Conservation (phyloP, 2,113 vertebrate genomes). For the Trematocara marginatum region DNA sequence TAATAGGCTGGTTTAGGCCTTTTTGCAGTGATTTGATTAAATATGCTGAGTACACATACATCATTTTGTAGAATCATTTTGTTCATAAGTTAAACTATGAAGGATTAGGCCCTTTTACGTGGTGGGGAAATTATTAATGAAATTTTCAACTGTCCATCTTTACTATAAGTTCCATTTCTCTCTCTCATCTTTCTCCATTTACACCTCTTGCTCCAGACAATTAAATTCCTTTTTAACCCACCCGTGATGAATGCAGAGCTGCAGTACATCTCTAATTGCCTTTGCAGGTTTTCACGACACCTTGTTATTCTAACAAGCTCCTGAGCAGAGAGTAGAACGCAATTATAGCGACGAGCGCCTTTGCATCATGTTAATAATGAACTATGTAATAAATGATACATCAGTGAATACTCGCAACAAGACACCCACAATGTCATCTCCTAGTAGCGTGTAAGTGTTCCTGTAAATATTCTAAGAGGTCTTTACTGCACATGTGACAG, state of each 20-base stretch:
- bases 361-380: neutral
- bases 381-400: slow-evolving; percentile 13
- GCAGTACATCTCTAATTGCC: slow-evolving; percentile 21
- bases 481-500: neutral
- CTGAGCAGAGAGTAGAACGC: neutral
- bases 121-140: neutral
- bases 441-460: neutral
- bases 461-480: neutral
- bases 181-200: neutral
- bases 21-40: neutral
- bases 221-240: neutral
- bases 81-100: neutral
- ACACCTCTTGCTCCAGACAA: neutral
- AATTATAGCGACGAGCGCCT: neutral
- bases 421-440: neutral
- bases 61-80: neutral
- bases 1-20: neutral
- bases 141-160: neutral
- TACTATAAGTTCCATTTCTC: neutral
- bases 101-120: neutral
- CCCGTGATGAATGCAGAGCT: slow-evolving; percentile 1
- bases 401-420: neutral
- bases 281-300: slow-evolving; percentile 16
- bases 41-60: neutral
- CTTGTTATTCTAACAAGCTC: neutral